These are phyloP conservation scores for Agrotis puta DNA, from an alignment of 2,888 invertebrate species.

Conservation along the genomic window DNA sequence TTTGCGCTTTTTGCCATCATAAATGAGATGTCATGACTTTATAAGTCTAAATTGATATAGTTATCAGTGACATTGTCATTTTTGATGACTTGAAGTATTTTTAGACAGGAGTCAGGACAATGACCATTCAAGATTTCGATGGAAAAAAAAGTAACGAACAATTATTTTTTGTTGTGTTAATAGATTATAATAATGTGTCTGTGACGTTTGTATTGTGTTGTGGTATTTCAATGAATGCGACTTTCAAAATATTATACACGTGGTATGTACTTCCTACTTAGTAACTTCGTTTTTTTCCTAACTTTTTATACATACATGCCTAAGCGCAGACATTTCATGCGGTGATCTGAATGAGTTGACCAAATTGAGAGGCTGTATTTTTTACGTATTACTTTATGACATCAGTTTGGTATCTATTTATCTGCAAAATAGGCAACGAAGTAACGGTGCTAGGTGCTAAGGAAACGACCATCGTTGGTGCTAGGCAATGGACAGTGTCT, in stretches of 20 bases:
- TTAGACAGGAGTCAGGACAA: constrained; percentile 46
- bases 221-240: constrained; percentile 45
- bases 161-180: constrained; percentile 47
- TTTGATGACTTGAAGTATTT: constrained; percentile 61
- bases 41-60: constrained; percentile 65
- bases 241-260: constrained; percentile 48
- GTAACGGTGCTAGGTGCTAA: constrained; percentile 21
- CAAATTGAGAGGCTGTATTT: constrained; percentile 26
- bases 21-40: constrained; percentile 67
- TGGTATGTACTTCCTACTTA: constrained; percentile 40
- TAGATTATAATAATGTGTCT: constrained; percentile 42
- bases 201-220: constrained; percentile 46
- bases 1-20: constrained; percentile 55
- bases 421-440: constrained; percentile 4
- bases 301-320: constrained; percentile 16
- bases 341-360: constrained; percentile 29
- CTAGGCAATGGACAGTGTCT: neutral
- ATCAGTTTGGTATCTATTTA: constrained; percentile 20
- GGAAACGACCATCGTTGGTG: constrained; percentile 7
- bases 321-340: constrained; percentile 28
- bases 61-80: constrained; percentile 68
- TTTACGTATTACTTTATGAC: constrained; percentile 28
- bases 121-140: constrained; percentile 49
- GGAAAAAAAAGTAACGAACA: constrained; percentile 42
- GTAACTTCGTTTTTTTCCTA: constrained; percentile 17